Evolutionary conservation across 1,140 invertebrate genomes (phyloP), one percentile per base, ranked within the genome.

Genomic region (Drosophila pachea): DNA sequence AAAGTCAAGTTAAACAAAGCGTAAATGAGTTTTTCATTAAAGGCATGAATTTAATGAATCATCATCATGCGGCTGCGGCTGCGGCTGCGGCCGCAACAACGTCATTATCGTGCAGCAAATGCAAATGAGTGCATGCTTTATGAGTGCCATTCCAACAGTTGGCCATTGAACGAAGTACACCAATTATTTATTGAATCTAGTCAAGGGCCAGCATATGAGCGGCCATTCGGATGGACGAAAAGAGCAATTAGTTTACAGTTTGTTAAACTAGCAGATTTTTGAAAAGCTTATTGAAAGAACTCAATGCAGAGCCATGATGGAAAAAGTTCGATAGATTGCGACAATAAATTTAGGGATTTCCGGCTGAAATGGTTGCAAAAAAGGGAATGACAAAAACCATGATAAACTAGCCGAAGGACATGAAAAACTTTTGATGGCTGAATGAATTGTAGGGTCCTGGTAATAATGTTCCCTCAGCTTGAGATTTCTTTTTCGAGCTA

Each of bases 1-100:
- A 83, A 82, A 64, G 63, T 47, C 35, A 58, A 59, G 54, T 76
- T 76, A 76, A 71, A 74, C 67, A 69, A 52, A 65, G 43, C 59
- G 52, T 32, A 68, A 48, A 63, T 68, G 14, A 68, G 49, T 69
- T 58, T 52, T 65, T 64, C 68, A 59, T 65, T 59, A 65, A 7
- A 52, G 54, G 22, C 48, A 59, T 38, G 38, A 64, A 58, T 45
- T 59, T 53, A 65, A 65, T 70, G 68, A 70, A 65, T 59, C 53
- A 64, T 68, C 58, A 47, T 52, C 32, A 52, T 31, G 6, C 7
- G n/a, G n/a, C n/a, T n/a, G n/a, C n/a, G n/a, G n/a, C n/a, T n/a
- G n/a, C 43, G 9, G 16, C 43, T 22, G 7, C 22, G 22, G 22
- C 43, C 16, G 7, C 43, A 22, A 16, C 43, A 12, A 7, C n/a